Evolutionary conservation across 2,797 vertebrate genomes (phyloP).

Genomic region (Poecile montanus): DNA sequence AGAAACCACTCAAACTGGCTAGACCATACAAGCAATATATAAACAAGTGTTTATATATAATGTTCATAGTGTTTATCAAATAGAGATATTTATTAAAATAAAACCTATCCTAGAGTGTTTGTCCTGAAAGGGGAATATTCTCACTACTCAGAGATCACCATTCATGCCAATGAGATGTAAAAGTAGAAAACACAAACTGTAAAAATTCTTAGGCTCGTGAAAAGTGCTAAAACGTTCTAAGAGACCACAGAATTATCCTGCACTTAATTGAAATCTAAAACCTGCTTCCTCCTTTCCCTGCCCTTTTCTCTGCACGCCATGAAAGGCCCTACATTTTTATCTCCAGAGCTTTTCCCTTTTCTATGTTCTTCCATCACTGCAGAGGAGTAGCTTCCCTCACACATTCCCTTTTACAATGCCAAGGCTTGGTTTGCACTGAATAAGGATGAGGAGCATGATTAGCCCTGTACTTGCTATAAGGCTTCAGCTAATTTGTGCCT

Average conservation of each 20-base stretch:
- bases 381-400: conserved; percentile 15
- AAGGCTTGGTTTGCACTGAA: not conserved
- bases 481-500: not conserved
- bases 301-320: not conserved
- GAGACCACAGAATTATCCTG: conserved; percentile 21
- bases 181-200: not conserved
- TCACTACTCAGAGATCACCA: not conserved
- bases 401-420: not conserved
- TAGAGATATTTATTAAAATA: not conserved
- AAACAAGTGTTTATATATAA: not conserved
- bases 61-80: too few species aligned
- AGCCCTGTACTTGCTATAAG: not conserved
- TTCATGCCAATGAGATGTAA: not conserved
- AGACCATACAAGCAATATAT: not conserved
- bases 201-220: not conserved
- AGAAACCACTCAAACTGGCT: not conserved
- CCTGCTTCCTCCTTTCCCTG: conserved; percentile 6
- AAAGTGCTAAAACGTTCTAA: not conserved
- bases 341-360: not conserved
- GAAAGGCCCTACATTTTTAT: not conserved
- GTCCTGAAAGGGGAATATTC: not conserved
- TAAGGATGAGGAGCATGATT: not conserved
- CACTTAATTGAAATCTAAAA: conserved; percentile 34
- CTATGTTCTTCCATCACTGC: not conserved
- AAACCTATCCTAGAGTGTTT: not conserved